Evolutionary conservation across 37 sponge, comb jelly and placozoan genomes (phyloP), one percentile per base, ranked within the genome.

Genomic region (Mnemiopsis leidyi): DNA sequence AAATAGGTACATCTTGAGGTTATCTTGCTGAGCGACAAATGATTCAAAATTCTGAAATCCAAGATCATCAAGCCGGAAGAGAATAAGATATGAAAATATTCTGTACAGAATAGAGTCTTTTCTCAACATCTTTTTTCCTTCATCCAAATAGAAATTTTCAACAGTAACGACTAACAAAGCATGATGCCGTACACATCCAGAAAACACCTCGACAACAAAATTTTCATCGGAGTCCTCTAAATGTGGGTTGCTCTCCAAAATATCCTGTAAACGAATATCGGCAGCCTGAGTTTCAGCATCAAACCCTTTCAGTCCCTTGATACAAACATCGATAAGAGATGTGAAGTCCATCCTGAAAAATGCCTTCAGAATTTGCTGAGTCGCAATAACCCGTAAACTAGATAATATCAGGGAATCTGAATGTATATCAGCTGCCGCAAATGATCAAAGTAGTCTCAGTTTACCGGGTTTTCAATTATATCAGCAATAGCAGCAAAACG

Each of bases 51-150:
- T 94, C 21, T 69, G 83, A 92, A 96, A 94, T 0, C 97, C 98
- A 28, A 97, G 76, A 92, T 97, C 98, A 38, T 96, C 95, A 71
- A 97, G 82, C 35, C 97, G 76, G 40, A 97, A 95, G 94, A 96
- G 79, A 9, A 95, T 79, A 28, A 97, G 68, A 69, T 97, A 97
- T 13, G 85, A 92, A 28, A 97, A 0, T 0, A 95, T 96, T 95
- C 35, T 35, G 36, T 85, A 85, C 36, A 85, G 90, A 85, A 40
- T 23, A 7, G 48, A 38, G 61, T 85, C 90, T 26, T 85, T 85
- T 33, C 61, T 85, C 28, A 85, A 28, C 90, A 85, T 85, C 35
- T 85, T 85, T 29, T 85, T 85, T 1, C 90, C 90, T 25, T 85
- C 90, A 33, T 85, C 90, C 20, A 85, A 39, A 39, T 85, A 85